Base-by-base conservation (phyloP, 2,888 invertebrate species). In the Rhynchonema sp. region DNA sequence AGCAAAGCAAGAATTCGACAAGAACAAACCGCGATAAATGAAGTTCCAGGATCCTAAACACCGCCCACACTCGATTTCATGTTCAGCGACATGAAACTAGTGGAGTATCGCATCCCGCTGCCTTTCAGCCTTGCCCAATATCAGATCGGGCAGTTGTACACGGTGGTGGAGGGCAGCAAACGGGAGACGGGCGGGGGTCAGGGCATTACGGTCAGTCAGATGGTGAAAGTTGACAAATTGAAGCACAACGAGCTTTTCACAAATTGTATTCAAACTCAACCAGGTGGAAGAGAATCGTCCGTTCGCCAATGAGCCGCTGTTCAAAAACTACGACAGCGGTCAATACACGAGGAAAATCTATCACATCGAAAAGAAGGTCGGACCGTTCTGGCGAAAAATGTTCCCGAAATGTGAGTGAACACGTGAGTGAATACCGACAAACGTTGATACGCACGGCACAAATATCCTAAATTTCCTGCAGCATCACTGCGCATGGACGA, bases 401-500 rank as follows among this genome's bases (percentile, higher is more conserved):
- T 6, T 25, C 26, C 53, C 23, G n/a, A n/a, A n/a, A n/a, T n/a
- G n/a, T n/a, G n/a, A n/a, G n/a, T n/a, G n/a, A n/a, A n/a, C n/a
- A n/a, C n/a, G n/a, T n/a, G n/a, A n/a, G n/a, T n/a, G n/a, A n/a
- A n/a, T n/a, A n/a, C n/a, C n/a, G n/a, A n/a, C n/a, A n/a, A n/a
- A n/a, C n/a, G n/a, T n/a, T n/a, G n/a, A n/a, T n/a, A n/a, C n/a
- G n/a, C n/a, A n/a, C n/a, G n/a, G n/a, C n/a, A n/a, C n/a, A n/a
- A n/a, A n/a, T n/a, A n/a, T n/a, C n/a, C n/a, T n/a, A n/a, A n/a
- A n/a, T n/a, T n/a, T n/a, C n/a, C n/a, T 28, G 26, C 54, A 54
- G 28, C 13, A 6, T 26, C 54, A 13, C 22, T 20, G 17, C 26
- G 28, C 27, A 27, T 22, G 27, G 26, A 92, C 75, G 96, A 98